Percentiles rank a stretch among this genome's conserved stretches.
phyloP scores from a whole-genome alignment of 53 echinoderm and acorn worm genomes.

The Henricia sp. region DNA sequence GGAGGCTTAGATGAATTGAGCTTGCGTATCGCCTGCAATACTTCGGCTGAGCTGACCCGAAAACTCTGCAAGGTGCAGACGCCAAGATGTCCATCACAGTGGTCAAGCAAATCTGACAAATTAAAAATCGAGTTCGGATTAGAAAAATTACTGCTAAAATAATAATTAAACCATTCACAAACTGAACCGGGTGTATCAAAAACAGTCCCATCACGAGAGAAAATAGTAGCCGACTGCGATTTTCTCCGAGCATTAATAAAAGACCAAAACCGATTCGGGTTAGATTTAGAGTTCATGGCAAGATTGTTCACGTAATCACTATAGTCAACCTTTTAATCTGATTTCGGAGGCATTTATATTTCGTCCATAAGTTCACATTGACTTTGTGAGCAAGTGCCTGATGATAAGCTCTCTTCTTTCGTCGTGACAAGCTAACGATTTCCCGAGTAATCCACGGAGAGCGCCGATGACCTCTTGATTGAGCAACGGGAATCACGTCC shows the following conservation, averaged over 20 bases:
- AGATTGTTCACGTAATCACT: background rate
- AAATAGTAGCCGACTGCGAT: slow-evolving; percentile 2
- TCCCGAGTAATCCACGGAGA: background rate
- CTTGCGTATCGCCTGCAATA: slow-evolving; percentile 2
- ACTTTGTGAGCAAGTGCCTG: background rate
- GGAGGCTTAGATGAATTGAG: no score
- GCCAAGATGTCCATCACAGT: background rate
- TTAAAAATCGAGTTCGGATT: no score
- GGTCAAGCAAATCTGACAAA: background rate
- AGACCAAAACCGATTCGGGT: slow-evolving; percentile 24
- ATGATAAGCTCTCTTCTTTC: slow-evolving; percentile 3
- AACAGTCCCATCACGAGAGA: background rate
- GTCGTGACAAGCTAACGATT: background rate
- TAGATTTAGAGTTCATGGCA: slow-evolving; percentile 3
- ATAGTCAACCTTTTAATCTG: slow-evolving; percentile 3
- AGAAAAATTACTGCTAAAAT: no score
- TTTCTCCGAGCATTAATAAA: background rate
- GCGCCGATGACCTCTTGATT: no score
- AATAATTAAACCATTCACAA: background rate
- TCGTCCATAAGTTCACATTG: slow-evolving; percentile 25
- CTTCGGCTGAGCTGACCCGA: background rate
- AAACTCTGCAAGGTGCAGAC: background rate
- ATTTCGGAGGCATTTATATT: background rate
- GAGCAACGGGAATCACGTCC: background rate
- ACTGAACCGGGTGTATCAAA: background rate